These are phyloP conservation scores for Mactra quadrangularis DNA, from an alignment of 1,140 invertebrate genomes.

Conservation along the genomic window DNA sequence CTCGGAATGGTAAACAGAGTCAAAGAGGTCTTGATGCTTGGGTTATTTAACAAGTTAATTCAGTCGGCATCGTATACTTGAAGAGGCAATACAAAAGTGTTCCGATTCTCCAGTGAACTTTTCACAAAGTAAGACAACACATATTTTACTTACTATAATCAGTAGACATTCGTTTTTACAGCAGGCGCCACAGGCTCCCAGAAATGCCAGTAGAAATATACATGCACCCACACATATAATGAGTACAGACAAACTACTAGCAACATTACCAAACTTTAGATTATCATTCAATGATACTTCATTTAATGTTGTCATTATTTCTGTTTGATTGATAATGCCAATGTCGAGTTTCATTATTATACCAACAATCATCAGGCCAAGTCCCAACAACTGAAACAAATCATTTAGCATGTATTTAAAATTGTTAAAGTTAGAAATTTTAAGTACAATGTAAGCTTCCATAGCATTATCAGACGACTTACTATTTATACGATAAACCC, in stretches of 20 bases:
- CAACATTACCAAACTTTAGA: constrained; percentile 44
- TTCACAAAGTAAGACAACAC: too few relatives aligned
- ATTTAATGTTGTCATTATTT: constrained; percentile 58
- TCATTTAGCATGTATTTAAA: too few relatives aligned
- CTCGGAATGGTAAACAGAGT: too few relatives aligned
- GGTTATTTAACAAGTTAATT: too few relatives aligned
- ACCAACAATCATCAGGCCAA: constrained; percentile 65
- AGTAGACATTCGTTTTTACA: constrained; percentile 64
- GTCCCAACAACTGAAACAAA: constrained; percentile 64
- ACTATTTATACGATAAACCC: too few relatives aligned
- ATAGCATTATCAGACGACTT: too few relatives aligned
- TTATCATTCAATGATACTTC: constrained; percentile 49
- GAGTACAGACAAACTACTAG: constrained; percentile 57
- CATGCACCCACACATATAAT: constrained; percentile 61
- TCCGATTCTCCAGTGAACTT: too few relatives aligned
- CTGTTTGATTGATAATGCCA: constrained; percentile 42
- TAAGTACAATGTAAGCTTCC: too few relatives aligned
- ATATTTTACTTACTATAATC: constrained; percentile 45
- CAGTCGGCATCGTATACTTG: too few relatives aligned
- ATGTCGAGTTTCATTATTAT: constrained; percentile 58
- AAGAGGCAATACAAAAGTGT: too few relatives aligned
- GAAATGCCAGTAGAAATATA: constrained; percentile 56
- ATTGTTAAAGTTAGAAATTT: too few relatives aligned
- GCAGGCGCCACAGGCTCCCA: constrained; percentile 65
- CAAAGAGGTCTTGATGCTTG: too few relatives aligned